Base-by-base conservation (phyloP, 1,140 invertebrate genomes). In the Phortica variegata region DNA sequence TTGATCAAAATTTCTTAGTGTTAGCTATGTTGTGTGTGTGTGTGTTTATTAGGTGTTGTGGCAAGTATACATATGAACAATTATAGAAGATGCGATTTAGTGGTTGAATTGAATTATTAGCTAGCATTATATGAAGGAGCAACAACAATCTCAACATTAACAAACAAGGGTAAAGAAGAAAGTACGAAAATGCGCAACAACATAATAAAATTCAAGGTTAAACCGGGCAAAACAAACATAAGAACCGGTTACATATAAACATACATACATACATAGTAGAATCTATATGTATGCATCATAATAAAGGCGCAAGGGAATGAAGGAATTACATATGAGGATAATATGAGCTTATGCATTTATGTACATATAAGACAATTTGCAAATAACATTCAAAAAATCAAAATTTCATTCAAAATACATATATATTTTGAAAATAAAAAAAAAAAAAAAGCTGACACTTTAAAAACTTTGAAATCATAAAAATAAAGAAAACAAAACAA, bases 151-250 rank as follows among this genome's bases (percentile, higher is more conserved):
- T 18, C 31, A 41, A 34, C 13, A 32, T 34, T 19, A 38, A 46
- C 12, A 36, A 38, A 43, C 6, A 32, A 51, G 9, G 52, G 45
- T 37, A 58, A 16, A 55, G 38, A 56, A 56, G 12, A 26, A 42
- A 40, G 41, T 41, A 41, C 29, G 47, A 42, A 52, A 58, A 48
- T 49, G 51, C 48, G 55, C 58, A 65, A 66, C 60, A 63, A 62
- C 56, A 65, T 54, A 60, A 68, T 68, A 60, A 63, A 68, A 62
- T 68, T 68, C 63, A 68, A 68, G 63, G 63, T 68, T 68, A 68
- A 68, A 63, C 65, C 65, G 63, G 63, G 63, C 60, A 68, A 69
- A 68, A 68, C 63, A 68, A 68, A 68, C 63, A 68, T 69, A 63
- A 68, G 32, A 68, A 68, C 63, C 63, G 63, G 63, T 68, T 68